These are phyloP conservation scores for Barypeithes pellucidus DNA, from an alignment of 2,888 invertebrate genomes.

Conservation along the genomic window DNA sequence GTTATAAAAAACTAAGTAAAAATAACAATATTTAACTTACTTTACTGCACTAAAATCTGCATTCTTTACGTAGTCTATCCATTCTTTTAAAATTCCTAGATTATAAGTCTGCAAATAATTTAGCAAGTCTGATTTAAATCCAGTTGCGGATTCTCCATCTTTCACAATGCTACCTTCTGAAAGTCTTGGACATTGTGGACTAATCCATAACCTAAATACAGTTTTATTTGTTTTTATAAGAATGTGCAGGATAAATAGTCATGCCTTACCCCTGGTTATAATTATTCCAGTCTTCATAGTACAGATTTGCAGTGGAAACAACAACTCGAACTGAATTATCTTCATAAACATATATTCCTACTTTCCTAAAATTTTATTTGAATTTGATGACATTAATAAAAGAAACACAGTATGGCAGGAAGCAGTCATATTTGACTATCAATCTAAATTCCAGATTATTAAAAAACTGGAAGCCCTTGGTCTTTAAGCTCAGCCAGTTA, in stretches of 20 bases:
- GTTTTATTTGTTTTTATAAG: neutral
- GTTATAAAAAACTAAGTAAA: no score
- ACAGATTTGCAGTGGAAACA: constrained; percentile 93
- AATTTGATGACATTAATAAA: neutral
- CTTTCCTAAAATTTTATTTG: constrained; percentile 76
- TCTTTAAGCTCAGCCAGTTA: neutral
- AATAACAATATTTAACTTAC: constrained; percentile 71
- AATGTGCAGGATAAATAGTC: neutral
- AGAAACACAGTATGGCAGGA: neutral
- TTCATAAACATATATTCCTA: constrained; percentile 89
- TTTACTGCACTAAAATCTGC: constrained; percentile 89
- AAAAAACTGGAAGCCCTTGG: no score
- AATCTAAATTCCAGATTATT: no score
- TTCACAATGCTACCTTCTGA: constrained; percentile 72
- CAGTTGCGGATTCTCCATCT: constrained; percentile 86
- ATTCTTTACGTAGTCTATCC: constrained; percentile 81
- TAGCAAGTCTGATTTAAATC: constrained; percentile 85
- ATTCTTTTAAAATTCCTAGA: constrained; percentile 78
- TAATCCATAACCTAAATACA: constrained; percentile 86
- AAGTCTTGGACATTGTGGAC: constrained; percentile 83
- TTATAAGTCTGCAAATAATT: constrained; percentile 86
- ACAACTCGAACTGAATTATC: constrained; percentile 88
- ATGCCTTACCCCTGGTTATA: constrained; percentile 87
- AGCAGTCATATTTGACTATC: no score
- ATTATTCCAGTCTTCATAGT: constrained; percentile 94